phyloP scores from a whole-genome alignment of 2,888 invertebrate genomes.

The Aphidoletes aphidimyza region DNA sequence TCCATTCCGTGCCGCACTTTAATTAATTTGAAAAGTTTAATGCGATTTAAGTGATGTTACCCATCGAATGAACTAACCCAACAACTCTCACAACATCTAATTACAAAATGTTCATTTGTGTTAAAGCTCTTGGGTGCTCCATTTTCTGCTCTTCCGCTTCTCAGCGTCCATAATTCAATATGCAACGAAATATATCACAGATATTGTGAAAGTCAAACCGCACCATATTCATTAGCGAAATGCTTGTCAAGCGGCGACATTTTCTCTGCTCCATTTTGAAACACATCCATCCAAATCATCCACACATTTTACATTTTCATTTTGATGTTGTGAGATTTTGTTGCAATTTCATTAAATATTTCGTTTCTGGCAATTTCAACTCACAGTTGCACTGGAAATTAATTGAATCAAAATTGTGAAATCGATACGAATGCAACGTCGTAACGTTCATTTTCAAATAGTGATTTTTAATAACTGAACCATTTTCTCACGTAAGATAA shows the following conservation, averaged over 20 bases:
- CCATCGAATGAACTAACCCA: neutral
- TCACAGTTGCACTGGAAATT: no score
- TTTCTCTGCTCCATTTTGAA: no score
- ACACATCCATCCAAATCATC: no score
- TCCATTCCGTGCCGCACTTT: neutral
- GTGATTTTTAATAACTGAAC: no score
- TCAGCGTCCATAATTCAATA: neutral
- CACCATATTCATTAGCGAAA: neutral
- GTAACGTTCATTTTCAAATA: no score
- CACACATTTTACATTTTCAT: slow-evolving; percentile 1
- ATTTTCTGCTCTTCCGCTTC: slow-evolving; percentile 19
- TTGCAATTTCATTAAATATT: no score
- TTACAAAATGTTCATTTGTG: neutral
- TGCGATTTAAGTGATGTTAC: neutral
- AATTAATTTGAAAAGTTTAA: slow-evolving; percentile 28
- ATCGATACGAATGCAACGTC: no score
- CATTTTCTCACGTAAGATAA: no score
- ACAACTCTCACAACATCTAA: neutral
- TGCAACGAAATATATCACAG: neutral
- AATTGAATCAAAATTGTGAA: no score
- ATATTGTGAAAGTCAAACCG: slow-evolving; percentile 1
- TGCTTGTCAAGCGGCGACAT: no score
- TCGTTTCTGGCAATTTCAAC: no score
- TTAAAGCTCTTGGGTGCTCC: neutral
- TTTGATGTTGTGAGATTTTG: no score